Evolutionary conservation across 2,113 vertebrate genomes (phyloP).

Genomic region (Naja naja): DNA sequence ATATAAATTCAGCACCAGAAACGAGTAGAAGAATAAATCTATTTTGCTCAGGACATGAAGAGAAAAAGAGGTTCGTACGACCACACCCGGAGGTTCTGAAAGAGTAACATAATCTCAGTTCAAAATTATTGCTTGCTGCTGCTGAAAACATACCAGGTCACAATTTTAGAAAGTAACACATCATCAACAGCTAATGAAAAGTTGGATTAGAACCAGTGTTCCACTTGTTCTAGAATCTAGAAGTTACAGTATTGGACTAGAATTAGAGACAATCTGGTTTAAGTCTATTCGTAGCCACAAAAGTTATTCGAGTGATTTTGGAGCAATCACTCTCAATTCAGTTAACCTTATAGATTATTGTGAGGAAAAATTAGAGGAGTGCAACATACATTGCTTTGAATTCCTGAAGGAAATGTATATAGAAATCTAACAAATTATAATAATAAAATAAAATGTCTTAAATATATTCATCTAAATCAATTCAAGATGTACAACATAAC

Average conservation of each 20-base stretch:
- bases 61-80: slow-evolving; percentile 72
- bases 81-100: slow-evolving; percentile 70
- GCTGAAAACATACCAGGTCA: neutral
- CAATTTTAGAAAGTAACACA: slow-evolving; percentile 17
- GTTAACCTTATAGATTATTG: neutral
- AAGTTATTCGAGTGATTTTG: neutral
- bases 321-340: neutral
- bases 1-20: slow-evolving; percentile 87
- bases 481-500: neutral
- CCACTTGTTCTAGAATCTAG: neutral
- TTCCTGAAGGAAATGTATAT: neutral
- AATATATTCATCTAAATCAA: neutral
- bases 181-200: neutral
- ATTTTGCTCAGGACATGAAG: slow-evolving; percentile 87
- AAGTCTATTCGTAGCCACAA: neutral
- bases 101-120: slow-evolving; percentile 43
- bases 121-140: slow-evolving; percentile 25
- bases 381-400: neutral
- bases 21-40: slow-evolving; percentile 81
- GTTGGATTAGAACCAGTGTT: neutral
- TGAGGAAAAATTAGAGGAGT: neutral
- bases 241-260: neutral
- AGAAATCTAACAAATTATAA: neutral
- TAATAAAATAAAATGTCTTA: neutral
- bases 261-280: neutral